These are phyloP conservation scores for Apodemia zela DNA, from an alignment of 2,888 invertebrate species.

Conservation along the genomic window DNA sequence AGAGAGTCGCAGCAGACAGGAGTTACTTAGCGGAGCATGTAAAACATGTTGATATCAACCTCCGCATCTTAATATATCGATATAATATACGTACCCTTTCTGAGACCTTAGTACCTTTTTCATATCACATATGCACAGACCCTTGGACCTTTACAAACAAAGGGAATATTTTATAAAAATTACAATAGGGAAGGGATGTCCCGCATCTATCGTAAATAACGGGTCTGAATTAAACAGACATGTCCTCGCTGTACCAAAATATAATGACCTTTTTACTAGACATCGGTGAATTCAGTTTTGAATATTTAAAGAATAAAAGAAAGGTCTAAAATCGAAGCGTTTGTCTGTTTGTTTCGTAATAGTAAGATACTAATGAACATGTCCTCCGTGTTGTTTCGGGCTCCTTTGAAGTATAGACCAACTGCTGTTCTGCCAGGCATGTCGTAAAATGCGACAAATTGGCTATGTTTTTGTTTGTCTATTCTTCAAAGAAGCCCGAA, in stretches of 20 bases:
- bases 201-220: neutral
- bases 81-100: constrained; percentile 2
- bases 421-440: too few relatives aligned
- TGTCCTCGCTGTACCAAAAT: neutral
- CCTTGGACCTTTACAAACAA: constrained; percentile 10
- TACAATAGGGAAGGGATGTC: constrained; percentile 5
- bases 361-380: too few relatives aligned
- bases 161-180: constrained; percentile 12
- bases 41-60: neutral
- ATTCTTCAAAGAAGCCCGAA: too few relatives aligned
- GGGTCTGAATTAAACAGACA: neutral
- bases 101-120: constrained; percentile 8
- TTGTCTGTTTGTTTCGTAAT: too few relatives aligned
- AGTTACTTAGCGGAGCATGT: neutral
- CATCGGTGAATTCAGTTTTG: too few relatives aligned
- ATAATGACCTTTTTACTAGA: neutral
- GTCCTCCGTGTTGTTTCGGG: too few relatives aligned
- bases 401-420: too few relatives aligned
- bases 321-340: too few relatives aligned
- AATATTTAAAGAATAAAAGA: too few relatives aligned
- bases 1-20: too few relatives aligned
- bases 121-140: constrained; percentile 1
- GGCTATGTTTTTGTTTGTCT: too few relatives aligned
- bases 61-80: neutral
- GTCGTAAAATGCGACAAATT: too few relatives aligned